phyloP scores from a whole-genome alignment of 2,888 invertebrate genomes.

The Ypsolopha scabrella region DNA sequence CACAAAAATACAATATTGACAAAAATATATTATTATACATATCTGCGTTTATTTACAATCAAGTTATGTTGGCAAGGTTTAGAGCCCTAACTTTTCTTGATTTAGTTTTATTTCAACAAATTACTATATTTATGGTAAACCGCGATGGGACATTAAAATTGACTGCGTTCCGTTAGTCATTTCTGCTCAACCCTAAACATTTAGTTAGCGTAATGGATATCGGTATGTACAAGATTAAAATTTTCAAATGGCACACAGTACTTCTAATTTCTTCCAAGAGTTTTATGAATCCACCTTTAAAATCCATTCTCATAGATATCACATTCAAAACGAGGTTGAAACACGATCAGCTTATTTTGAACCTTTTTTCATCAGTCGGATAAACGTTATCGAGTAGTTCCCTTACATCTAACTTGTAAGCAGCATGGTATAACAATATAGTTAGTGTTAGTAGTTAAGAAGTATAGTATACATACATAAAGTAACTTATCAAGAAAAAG shows the following conservation, averaged over 20 bases:
- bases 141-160: conserved; percentile 42
- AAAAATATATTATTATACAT: conserved; percentile 42
- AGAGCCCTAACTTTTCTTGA: conserved; percentile 15
- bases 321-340: no score
- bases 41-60: conserved; percentile 29
- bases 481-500: conserved; percentile 17
- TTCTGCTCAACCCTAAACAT: conserved; percentile 15
- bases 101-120: conserved; percentile 9
- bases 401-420: no score
- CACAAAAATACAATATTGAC: conserved; percentile 47
- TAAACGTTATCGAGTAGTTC: no score
- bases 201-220: neutral
- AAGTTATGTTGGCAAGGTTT: conserved; percentile 38
- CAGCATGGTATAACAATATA: no score
- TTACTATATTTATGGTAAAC: conserved; percentile 27
- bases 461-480: neutral
- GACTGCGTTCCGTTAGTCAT: conserved; percentile 51
- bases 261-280: neutral
- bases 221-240: conserved; percentile 30
- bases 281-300: no score
- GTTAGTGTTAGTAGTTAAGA: no score
- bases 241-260: conserved; percentile 38
- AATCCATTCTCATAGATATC: no score
- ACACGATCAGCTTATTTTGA: no score
- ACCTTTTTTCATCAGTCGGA: no score